Evolutionary conservation across 2,113 vertebrate species (phyloP), one percentile per base, ranked within the genome.

Genomic region (Gambusia holbrooki): DNA sequence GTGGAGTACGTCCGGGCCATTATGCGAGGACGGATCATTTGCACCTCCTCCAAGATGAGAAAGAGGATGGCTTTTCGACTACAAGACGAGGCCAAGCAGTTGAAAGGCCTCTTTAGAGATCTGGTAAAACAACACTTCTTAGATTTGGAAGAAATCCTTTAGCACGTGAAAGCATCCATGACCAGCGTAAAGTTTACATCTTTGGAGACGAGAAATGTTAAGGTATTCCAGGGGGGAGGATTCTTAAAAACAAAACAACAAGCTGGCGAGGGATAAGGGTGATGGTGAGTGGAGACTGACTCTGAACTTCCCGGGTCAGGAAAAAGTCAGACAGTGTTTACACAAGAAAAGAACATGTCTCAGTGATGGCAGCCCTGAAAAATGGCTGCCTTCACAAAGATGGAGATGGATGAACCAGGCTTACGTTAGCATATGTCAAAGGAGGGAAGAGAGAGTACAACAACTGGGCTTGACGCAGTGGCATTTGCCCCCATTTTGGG

Each of bases 41-140:
- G 96, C 80, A 94, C 95, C 19, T 96, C 96, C 0, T 93, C 95
- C 51, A 96, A 97, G 83, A 96, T 96, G 89, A 95, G 97, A 0
- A 94, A 93, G 88, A 95, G 95, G n/a, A 85, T 97, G 93, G 96
- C 96, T 0, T 92, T 93, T 1, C 94, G 96, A 1, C 91, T 98
- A 10, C 95, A 95, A 0, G 95, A 97, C 3, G 97, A 98, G 65
- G 94, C 94, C 29, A 95, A 92, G 13, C 96, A 97, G 88, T 93
- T 98, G 25, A 96, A 96, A 51, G 94, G 95, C 67, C 96, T 99
- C 69, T 99, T 99, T 83, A 88, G 91, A 72, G 94, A 96, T 74
- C 87, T 98, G 96, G 97, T 98, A 82, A 33, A 64, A 71, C 3
- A 1, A 25, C 6, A 1, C 1, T 1, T 35, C 13, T 45, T 8